Conservation (phyloP, 2,113 vertebrate species). For the Callithrix jacchus region DNA sequence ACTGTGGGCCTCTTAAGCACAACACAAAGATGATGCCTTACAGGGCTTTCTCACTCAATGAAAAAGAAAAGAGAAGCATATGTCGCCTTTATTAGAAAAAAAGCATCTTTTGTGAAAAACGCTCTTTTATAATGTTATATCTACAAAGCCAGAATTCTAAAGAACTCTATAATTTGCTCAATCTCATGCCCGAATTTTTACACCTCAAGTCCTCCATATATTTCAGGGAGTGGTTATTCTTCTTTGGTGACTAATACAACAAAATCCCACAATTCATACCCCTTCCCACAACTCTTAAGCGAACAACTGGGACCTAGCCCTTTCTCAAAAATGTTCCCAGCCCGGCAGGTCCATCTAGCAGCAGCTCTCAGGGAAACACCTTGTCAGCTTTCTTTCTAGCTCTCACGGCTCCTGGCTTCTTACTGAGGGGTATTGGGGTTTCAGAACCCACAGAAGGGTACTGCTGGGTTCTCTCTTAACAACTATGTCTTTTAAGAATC, state of each 20-base stretch:
- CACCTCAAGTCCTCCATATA: not conserved
- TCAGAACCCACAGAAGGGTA: not conserved
- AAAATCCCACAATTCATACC: not conserved
- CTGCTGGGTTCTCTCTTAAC: not conserved
- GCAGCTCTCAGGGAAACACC: not conserved
- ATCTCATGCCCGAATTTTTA: not conserved
- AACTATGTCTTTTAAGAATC: not conserved
- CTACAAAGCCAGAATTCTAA: not conserved
- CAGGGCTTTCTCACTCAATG: not conserved
- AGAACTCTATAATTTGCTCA: not conserved
- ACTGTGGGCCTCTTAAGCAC: not conserved
- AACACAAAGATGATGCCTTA: not conserved
- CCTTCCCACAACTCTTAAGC: not conserved
- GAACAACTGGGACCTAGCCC: not conserved
- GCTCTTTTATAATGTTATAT: not conserved
- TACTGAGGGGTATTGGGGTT: accelerated
- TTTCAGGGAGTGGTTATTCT: not conserved
- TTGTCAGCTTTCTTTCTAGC: no score
- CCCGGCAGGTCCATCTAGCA: no score
- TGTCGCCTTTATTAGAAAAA: not conserved
- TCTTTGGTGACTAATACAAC: not conserved
- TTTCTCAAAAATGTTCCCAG: not conserved
- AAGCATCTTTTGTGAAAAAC: not conserved
- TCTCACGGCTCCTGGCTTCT: not conserved
- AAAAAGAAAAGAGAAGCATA: not conserved